Evolutionary conservation across 2,113 vertebrate genomes (phyloP).

Genomic region (Capreolus pygargus): DNA sequence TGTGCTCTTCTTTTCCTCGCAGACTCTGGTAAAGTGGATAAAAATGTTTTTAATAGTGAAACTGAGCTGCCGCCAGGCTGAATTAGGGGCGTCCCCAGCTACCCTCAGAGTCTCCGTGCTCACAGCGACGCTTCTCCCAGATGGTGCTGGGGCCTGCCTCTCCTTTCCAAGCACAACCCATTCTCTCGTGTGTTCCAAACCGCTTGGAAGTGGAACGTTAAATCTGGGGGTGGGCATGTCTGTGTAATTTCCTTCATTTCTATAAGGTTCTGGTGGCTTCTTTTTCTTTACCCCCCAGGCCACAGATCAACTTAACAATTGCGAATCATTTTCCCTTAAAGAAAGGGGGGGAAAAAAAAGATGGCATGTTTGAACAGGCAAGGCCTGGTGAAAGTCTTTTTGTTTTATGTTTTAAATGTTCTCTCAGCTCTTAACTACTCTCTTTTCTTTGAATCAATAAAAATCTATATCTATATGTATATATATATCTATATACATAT

Average conservation of each 20-base stretch:
- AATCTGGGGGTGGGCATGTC: slow-evolving; percentile 81
- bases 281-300: slow-evolving; percentile 58
- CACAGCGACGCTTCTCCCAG: slow-evolving; percentile 61
- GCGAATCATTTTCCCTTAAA: slow-evolving; percentile 67
- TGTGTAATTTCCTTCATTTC: slow-evolving; percentile 80
- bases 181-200: slow-evolving; percentile 75
- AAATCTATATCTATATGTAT: neutral
- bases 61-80: slow-evolving; percentile 45
- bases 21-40: neutral
- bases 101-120: slow-evolving; percentile 61
- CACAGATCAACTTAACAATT: slow-evolving; percentile 79
- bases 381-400: slow-evolving; percentile 41
- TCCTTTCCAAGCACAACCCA: slow-evolving; percentile 71
- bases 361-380: slow-evolving; percentile 62
- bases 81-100: slow-evolving; percentile 31
- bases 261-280: slow-evolving; percentile 54
- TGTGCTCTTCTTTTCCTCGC: neutral
- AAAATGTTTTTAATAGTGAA: slow-evolving; percentile 52
- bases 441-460: neutral
- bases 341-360: neutral
- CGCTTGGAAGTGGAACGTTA: slow-evolving; percentile 77
- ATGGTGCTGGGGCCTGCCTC: slow-evolving; percentile 61
- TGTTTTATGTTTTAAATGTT: slow-evolving; percentile 30
- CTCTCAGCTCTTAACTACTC: neutral
- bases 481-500: accelerated